These are phyloP conservation scores for Mesorhabditis belari DNA, from an alignment of 2,888 invertebrate species.

Conservation along the genomic window DNA sequence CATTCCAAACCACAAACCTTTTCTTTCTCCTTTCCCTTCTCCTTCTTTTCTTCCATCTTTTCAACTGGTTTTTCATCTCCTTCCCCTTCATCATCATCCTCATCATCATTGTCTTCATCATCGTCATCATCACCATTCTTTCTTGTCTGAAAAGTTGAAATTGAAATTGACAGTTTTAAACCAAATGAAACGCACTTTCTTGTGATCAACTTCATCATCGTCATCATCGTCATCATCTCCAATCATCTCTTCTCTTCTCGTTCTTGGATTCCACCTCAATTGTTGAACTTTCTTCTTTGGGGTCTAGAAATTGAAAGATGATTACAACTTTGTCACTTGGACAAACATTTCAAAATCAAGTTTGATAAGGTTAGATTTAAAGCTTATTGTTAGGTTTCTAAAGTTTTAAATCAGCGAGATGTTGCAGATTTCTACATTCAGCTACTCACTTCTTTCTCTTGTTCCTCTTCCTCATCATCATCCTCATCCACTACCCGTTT, in stretches of 20 bases:
- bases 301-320: too few species aligned
- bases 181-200: background rate
- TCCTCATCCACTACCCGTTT: constrained; percentile 11
- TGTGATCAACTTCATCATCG: constrained; percentile 12
- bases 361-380: too few species aligned
- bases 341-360: too few species aligned
- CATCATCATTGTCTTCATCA: constrained; percentile 19
- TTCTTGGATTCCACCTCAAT: background rate
- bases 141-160: background rate
- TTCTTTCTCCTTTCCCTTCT: constrained; percentile 14
- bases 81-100: constrained; percentile 13
- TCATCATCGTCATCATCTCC: constrained; percentile 18
- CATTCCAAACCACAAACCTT: constrained; percentile 5
- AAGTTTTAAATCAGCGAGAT: too few species aligned
- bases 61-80: constrained; percentile 3
- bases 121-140: constrained; percentile 14
- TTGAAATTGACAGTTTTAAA: background rate
- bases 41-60: constrained; percentile 9
- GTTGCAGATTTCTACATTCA: too few species aligned
- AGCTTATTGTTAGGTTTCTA: too few species aligned
- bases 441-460: constrained; percentile 8
- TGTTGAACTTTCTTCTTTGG: background rate
- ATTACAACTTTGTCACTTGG: too few species aligned
- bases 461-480: constrained; percentile 12
- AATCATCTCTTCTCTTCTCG: background rate